phyloP scores from a whole-genome alignment of 2,797 vertebrate genomes.

The Phoeniculus purpureus region DNA sequence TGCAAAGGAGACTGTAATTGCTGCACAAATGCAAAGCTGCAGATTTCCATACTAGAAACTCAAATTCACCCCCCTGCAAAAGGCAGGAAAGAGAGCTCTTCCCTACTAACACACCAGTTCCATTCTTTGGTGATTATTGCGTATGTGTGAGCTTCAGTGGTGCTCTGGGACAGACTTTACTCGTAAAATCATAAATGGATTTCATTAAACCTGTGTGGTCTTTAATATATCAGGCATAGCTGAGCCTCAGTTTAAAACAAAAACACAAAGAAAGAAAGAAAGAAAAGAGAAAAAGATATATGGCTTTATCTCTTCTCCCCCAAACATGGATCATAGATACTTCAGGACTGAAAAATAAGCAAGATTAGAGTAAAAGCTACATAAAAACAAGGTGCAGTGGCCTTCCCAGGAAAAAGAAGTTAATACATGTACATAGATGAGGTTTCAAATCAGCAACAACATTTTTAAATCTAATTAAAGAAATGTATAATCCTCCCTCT shows the following conservation, averaged over 20 bases:
- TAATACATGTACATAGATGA: not conserved
- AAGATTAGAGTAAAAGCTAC: conserved; percentile 9
- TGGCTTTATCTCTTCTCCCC: not conserved
- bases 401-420: not conserved
- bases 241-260: not conserved
- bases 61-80: not conserved
- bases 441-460: not conserved
- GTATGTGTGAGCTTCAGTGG: conserved; percentile 8
- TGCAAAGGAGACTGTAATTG: not conserved
- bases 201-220: conserved; percentile 31
- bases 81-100: conserved; percentile 9
- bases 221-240: conserved; percentile 50
- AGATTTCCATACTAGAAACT: not conserved
- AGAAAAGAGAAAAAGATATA: not conserved
- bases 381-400: not conserved
- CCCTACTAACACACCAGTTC: not conserved
- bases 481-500: conserved; percentile 15
- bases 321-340: not conserved
- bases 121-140: not conserved
- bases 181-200: conserved; percentile 61
- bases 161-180: conserved; percentile 48
- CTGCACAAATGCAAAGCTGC: not conserved
- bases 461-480: conserved; percentile 36
- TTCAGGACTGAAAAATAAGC: conserved; percentile 9
- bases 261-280: not conserved